Conservation (phyloP, 2,797 vertebrate genomes). For the Macroramphosus scolopax region DNA sequence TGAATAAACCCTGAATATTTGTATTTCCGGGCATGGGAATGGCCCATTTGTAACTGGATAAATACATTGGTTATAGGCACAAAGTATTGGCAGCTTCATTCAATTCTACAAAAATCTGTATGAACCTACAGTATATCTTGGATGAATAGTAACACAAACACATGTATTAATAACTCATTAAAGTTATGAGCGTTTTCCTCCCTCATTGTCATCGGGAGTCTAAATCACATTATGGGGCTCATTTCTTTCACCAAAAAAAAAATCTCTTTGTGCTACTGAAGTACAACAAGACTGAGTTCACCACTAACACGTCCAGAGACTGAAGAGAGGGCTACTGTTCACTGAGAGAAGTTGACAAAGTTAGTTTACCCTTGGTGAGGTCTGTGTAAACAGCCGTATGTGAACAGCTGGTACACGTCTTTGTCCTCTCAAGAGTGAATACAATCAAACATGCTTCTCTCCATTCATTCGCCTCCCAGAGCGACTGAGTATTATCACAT, state of each 20-base stretch:
- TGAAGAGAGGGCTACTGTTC: conserved; percentile 28
- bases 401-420: conserved; percentile 68
- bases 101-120: conserved; percentile 21
- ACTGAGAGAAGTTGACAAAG: conserved; percentile 35
- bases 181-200: too few relatives aligned
- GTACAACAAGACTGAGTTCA: conserved; percentile 2
- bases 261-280: conserved; percentile 3
- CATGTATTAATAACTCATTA: too few relatives aligned
- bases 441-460: conserved; percentile 14
- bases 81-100: conserved; percentile 30
- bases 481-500: conserved; percentile 19
- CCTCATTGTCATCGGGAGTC: not conserved
- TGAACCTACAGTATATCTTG: too few relatives aligned
- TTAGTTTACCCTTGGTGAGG: conserved; percentile 28
- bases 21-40: conserved; percentile 4
- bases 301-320: conserved; percentile 9
- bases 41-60: conserved; percentile 1
- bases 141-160: too few relatives aligned
- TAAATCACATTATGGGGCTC: conserved; percentile 30
- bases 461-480: conserved; percentile 27
- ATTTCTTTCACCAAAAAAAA: conserved; percentile 27
- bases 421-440: conserved; percentile 26
- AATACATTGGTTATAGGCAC: conserved; percentile 41
- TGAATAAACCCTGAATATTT: not conserved
- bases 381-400: conserved; percentile 66